Evolutionary conservation across 2,888 invertebrate genomes (phyloP), one percentile per base, ranked within the genome.

Genomic region (Drosophila nr. perissopoda): DNA sequence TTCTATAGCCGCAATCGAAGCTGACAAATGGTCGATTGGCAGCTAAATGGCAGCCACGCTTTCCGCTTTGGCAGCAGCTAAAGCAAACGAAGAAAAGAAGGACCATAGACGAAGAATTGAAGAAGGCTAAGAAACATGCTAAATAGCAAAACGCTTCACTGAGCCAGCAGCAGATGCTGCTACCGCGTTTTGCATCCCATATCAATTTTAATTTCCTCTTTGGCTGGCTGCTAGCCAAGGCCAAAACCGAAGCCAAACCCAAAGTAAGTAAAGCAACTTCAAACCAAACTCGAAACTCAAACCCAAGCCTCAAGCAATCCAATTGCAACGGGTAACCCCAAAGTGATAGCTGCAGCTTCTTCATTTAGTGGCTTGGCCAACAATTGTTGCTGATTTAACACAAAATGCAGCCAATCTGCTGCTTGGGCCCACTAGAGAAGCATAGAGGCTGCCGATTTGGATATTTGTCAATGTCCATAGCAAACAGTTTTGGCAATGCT

Each of bases 21-120:
- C 84, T 89, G 82, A 89, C 89, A 89, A 85, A 89, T 89, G 79
- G 89, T 61, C 82, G 82, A 89, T 81, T 87, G 87, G 87, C 87
- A 86, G 84, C 89, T 87, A 81, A 86, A 89, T 86, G 89, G 79
- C 81, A 81, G 76, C 79, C 76, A 83, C 79, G 87, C 75, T 81
- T 74, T 83, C 79, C 87, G 81, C 72, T 83, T 78, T 76, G 81
- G 76, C 78, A 74, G 69, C 64, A 74, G 67, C 29, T 25, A 38
- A 52, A 46, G 48, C 49, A 59, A 46, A 54, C 31, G 58, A 65
- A 66, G 38, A 62, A 63, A 51, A 36, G 31, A 60, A 58, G 25
- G 27, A 49, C 42, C n/a, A 48, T 58, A 38, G 31, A 56, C 53
- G 25, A 52, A 76, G 62, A 36, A 54, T 53, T 31, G 31, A 29